phyloP scores from a whole-genome alignment of 1,140 invertebrate genomes.

The Heliconius himera region DNA sequence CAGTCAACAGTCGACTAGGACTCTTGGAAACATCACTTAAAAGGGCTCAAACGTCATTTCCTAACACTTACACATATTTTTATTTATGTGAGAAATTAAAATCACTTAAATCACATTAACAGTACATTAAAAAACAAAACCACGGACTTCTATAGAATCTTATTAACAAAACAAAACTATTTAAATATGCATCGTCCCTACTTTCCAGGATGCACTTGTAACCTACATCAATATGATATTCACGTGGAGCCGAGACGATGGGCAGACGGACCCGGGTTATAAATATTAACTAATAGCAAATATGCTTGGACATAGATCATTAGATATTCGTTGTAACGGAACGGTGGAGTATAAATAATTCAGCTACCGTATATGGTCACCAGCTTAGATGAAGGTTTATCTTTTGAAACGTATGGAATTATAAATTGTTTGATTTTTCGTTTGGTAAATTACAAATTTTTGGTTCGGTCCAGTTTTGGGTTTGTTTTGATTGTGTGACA shows the following conservation, averaged over 20 bases:
- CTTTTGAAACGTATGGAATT: conserved; percentile 34
- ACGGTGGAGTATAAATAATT: conserved; percentile 71
- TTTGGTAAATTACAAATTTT: conserved; percentile 12
- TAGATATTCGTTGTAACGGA: conserved; percentile 76
- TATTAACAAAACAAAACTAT: conserved; percentile 31
- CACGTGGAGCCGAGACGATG: conserved; percentile 49
- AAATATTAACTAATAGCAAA: conserved; percentile 73
- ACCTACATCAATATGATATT: conserved; percentile 39
- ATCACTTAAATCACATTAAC: no score
- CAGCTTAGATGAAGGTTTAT: conserved; percentile 34
- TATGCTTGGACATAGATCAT: conserved; percentile 67
- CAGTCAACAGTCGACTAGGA: no score
- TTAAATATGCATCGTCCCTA: conserved; percentile 23
- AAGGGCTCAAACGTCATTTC: no score
- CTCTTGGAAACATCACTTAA: no score
- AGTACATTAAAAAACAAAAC: neutral
- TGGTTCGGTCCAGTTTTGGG: neutral
- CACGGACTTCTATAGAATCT: conserved; percentile 18
- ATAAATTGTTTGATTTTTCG: conserved; percentile 23
- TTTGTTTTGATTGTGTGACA: neutral
- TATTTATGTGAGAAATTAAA: no score
- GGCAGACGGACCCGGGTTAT: conserved; percentile 61
- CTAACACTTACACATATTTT: no score
- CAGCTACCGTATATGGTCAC: conserved; percentile 61
- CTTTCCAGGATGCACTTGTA: conserved; percentile 38